Evolutionary conservation across 1,140 invertebrate genomes (phyloP).

Genomic region (Caenorhabditis elegans): WBcel235 BX284605.5:7680501-7681000

Average conservation of each 20-base stretch:
- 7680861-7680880: background rate
- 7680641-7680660: no score
- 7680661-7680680: no score
- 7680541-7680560: no score
- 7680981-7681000: conserved; percentile 3
- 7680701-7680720: no score
- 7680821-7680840: background rate
- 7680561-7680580: no score
- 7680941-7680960: background rate
- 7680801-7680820: background rate
- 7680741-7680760: no score
- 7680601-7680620: no score
- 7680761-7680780: background rate
- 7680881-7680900: conserved; percentile 9
- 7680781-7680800: no score
- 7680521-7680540: background rate
- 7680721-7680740: no score
- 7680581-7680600: no score
- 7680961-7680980: conserved; percentile 11
- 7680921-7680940: conserved; percentile 3
- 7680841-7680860: background rate
- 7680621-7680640: no score
- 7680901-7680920: conserved; percentile 9
- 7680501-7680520: background rate
- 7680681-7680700: no score